Percentiles rank a stretch among this genome's conserved stretches.
These are phyloP conservation scores for Vidua macroura DNA, from an alignment of 2,113 vertebrate species.

Conservation along the genomic window DNA sequence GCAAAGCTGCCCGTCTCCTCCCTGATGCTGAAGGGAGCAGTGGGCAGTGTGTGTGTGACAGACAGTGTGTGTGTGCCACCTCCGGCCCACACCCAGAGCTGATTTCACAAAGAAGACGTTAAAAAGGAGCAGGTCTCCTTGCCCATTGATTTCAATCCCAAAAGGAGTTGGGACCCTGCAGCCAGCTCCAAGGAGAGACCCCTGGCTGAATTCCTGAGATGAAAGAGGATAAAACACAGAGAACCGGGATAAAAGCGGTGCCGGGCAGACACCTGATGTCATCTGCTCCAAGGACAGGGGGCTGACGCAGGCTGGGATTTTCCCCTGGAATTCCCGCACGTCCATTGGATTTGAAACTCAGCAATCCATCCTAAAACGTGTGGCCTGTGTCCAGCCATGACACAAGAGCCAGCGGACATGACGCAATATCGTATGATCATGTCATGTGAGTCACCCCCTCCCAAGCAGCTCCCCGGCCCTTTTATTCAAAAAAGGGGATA, in stretches of 20 bases:
- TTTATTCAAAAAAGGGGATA: rapidly evolving
- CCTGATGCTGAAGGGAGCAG: no score
- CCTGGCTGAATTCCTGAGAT: rapidly evolving
- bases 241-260: rapidly evolving
- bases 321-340: rapidly evolving
- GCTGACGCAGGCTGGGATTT: rapidly evolving
- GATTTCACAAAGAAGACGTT: no score
- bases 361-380: rapidly evolving
- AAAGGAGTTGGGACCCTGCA: no score
- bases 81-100: no score
- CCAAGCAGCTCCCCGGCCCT: no score
- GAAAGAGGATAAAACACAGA: rapidly evolving
- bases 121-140: no score
- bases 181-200: background rate
- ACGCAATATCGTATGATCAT: background rate
- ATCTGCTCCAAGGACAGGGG: rapidly evolving
- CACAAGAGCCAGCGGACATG: background rate
- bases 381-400: background rate
- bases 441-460: background rate
- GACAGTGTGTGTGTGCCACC: no score
- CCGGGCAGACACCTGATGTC: background rate
- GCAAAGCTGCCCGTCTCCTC: no score
- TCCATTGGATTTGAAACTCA: rapidly evolving
- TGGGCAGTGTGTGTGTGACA: no score
- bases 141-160: background rate